Percentiles rank a stretch among this genome's conserved stretches.
Evolutionary conservation across 2,888 invertebrate species (phyloP).

Genomic region (Cheilosia urbana): DNA sequence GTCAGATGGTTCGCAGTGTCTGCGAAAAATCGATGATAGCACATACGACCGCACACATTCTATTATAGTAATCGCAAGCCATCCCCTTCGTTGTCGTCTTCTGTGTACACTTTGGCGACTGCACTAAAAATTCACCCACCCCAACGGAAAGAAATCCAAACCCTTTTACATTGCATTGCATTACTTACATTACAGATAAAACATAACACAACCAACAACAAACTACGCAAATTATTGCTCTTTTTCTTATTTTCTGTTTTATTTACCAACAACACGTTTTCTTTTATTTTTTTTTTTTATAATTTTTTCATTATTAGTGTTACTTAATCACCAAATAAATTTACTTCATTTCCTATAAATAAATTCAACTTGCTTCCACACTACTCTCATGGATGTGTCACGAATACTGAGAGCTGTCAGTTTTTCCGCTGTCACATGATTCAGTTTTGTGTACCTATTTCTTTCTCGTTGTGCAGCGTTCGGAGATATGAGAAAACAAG

Average conservation of each 20-base stretch:
- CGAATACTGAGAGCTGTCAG: slow-evolving; percentile 72
- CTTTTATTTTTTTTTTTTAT: slow-evolving; percentile 24
- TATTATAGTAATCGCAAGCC: slow-evolving; percentile 50
- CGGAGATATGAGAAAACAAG: slow-evolving; percentile 37
- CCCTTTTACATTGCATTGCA: slow-evolving; percentile 71
- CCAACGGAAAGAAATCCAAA: slow-evolving; percentile 55
- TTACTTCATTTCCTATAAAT: slow-evolving; percentile 72
- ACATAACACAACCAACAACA: slow-evolving; percentile 75
- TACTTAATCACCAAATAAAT: slow-evolving; percentile 73
- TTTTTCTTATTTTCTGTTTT: slow-evolving; percentile 47
- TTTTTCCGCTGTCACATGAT: slow-evolving; percentile 70
- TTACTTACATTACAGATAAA: slow-evolving; percentile 75
- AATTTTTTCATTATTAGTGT: slow-evolving; percentile 49
- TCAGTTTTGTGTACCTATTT: slow-evolving; percentile 58
- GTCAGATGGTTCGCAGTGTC: slow-evolving; percentile 55
- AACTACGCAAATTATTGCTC: slow-evolving; percentile 71
- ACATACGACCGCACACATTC: slow-evolving; percentile 5
- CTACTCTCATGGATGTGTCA: slow-evolving; percentile 72
- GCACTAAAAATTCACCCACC: slow-evolving; percentile 54
- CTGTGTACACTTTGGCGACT: slow-evolving; percentile 54
- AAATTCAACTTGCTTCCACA: slow-evolving; percentile 67
- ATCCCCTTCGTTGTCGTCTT: slow-evolving; percentile 43
- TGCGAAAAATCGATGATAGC: slow-evolving; percentile 69
- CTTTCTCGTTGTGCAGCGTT: slow-evolving; percentile 37
- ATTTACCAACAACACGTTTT: slow-evolving; percentile 74